Base-by-base conservation (phyloP, 30 jellyfish, hydroid and myxozoan genomes). In the Hydractinia echinata region DNA sequence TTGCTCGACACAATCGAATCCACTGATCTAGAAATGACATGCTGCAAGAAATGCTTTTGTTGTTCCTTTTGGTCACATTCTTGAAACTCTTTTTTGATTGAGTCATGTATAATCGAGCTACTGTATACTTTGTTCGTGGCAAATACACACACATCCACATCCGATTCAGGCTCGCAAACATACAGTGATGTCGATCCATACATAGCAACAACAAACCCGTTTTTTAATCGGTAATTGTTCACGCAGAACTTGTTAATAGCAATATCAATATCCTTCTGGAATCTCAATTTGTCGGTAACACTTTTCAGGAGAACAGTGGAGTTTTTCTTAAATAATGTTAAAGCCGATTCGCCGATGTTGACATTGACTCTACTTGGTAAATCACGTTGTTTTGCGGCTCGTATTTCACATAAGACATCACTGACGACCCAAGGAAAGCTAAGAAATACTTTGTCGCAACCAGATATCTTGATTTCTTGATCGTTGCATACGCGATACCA, bases 101-200 rank as follows among this genome's bases (percentile, higher is more conserved):
- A 53, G 21, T 9, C 48, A 30, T 66, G 74, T 49, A 74, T 1
- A 13, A 16, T 74, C 15, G 61, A n/a, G 20, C 83, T 74, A 8
- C 51, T 10, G 39, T 30, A 74, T 49, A 50, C 83, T n/a, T 51
- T 2, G 4, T 55, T 54, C 2, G 55, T 66, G 3, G 96, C 87
- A 19, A 58, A 7, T 53, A 88, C 15, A 79, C 89, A 88, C 6
- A 88, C 82, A 82, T 89, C 96, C 54, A 89, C 15, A 66, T 89
- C 96, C 7, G 96, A 89, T 53, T 84, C 96, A 30, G 83, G 82
- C 62, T 81, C 94, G 76, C 96, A 83, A 16, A 89, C 83, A 72
- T 79, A 89, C 77, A 89, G 76, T 6, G 97, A 89, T 5, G 86
- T 87, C 18, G 97, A 89, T 51, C 95, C 97, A 54, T 89, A 89